A percentile compares a stretch with the other conserved stretches of the same genome.
phyloP scores from a whole-genome alignment of 1,140 invertebrate species.

The Rhopalosiphum maidis region DNA sequence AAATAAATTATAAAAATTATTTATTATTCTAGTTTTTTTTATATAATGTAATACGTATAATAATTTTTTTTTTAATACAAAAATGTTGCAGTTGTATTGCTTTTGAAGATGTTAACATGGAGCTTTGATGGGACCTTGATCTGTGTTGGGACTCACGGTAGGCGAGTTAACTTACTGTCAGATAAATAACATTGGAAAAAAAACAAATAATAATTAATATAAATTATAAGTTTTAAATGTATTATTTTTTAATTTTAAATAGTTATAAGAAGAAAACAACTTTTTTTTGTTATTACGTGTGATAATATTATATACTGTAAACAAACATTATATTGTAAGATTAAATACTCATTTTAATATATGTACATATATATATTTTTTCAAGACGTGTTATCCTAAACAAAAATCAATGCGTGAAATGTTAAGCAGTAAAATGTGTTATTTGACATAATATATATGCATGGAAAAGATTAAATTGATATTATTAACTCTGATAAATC shows the following conservation, averaged over 20 bases:
- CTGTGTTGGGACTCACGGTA: slow-evolving; percentile 20
- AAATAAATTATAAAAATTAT: slow-evolving; percentile 10
- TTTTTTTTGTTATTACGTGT: slow-evolving; percentile 6
- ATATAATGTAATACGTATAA: slow-evolving; percentile 17
- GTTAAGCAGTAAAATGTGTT: background rate
- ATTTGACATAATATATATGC: background rate
- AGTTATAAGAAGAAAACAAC: slow-evolving; percentile 51
- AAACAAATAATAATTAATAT: slow-evolving; percentile 5
- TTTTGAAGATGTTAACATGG: slow-evolving; percentile 36
- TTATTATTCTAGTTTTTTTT: slow-evolving; percentile 33
- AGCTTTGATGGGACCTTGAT: background rate
- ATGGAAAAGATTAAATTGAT: background rate
- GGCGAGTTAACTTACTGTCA: slow-evolving; percentile 53
- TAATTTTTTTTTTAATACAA: slow-evolving; percentile 1
- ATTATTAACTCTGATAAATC: background rate
- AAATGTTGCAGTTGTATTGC: slow-evolving; percentile 6
- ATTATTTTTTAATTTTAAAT: slow-evolving; percentile 49
- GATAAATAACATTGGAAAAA: slow-evolving; percentile 44
- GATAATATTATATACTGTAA: slow-evolving; percentile 25
- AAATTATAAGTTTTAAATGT: background rate
- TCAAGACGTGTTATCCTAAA: background rate
- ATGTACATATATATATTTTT: slow-evolving; percentile 10
- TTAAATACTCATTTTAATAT: slow-evolving; percentile 21
- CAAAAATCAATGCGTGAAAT: background rate
- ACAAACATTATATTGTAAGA: background rate